Evolutionary conservation across 2,888 invertebrate genomes (phyloP), one percentile per base, ranked within the genome.

Genomic region (Aporophyla lueneburgensis): DNA sequence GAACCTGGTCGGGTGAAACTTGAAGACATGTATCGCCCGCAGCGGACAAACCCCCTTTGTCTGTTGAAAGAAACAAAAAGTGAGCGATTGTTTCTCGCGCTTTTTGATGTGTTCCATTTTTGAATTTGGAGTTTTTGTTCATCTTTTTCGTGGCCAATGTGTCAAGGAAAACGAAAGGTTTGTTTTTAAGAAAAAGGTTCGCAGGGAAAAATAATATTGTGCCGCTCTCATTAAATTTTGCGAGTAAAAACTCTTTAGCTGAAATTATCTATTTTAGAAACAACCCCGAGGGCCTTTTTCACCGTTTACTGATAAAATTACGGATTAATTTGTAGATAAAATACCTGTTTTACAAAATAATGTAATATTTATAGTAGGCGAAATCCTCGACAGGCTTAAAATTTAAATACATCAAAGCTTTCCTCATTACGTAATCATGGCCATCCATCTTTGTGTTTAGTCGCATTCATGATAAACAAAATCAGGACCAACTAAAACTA

Each of bases 61-160:
- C 89, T 91, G 88, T 84, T 89, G 89, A 91, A 90, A 91, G 90
- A 91, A 89, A 93, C 93, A 84, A 93, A 94, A 93, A 93, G 91
- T 93, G 93, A 95, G 93, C 91, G 94, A 95, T 95, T 95, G 93
- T 95, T 93, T 91, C 89, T 84, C 90, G 87, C 88, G 89, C 85
- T 92, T 93, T 93, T 91, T 91, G 91, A 92, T 91, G 77, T 82
- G 83, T 86, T 87, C 87, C 77, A 81, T 89, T 90, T 90, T 87
- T 83, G 73, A 89, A 89, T 89, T 89, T 87, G 24, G 67, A 76
- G 73, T 72, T 85, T 85, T 86, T 81, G 58, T 81, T 84, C 65
- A 27, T 67, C 69, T 82, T 74, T 76, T 78, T 81, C 33, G 78
- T 66, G 84, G 82, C 84, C 79, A 86, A 82, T 80, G 72, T 85